Evolutionary conservation across 2,113 vertebrate genomes (phyloP), one percentile per base, ranked within the genome.

Genomic region (Rhinichthys klamathensis): DNA sequence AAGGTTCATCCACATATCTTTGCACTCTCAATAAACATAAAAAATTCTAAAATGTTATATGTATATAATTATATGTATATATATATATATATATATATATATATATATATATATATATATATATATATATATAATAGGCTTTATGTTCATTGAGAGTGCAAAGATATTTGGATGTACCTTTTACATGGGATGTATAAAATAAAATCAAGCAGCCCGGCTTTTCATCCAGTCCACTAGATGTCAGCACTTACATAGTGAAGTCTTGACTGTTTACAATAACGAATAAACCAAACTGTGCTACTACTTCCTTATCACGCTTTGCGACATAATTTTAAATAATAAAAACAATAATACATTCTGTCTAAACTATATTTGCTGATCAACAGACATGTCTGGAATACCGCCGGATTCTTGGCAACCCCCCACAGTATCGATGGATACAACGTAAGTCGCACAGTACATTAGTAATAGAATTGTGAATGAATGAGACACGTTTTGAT

Each of bases 391-490:
- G 97, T 93, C 97, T 0, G 97, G 95, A 0, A 94, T 98, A 1
- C 97, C 97, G 1, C 95, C 96, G 1, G 97, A 99, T 77, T 93
- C 96, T 4, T 99, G 97, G 97, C 97, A 97, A 90, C 97, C 97
- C 3, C 89, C 95, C 15, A 96, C 93, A 41, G 96, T 99, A 3
- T 92, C 94, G 32, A 16, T 99, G 82, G 97, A 99, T 54, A 98
- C 97, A 21, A 97, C 96, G 97, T 99, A 92, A 95, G 97, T 88
- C 13, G 15, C 46, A 51, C 82, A 41, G 2, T 27, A 15, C 7
- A n/a, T 58, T 75, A 51, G 21, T 69, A 69, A 21, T 38, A 23
- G 67, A 38, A 70, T 35, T 63, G n/a, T 61, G 12, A 21, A 72
- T 87, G 41, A 87, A 87, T 87, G 46, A 86, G 81, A 8, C 83